phyloP scores from a whole-genome alignment of 2,113 vertebrate species.

The Austrofundulus limnaeus region DNA sequence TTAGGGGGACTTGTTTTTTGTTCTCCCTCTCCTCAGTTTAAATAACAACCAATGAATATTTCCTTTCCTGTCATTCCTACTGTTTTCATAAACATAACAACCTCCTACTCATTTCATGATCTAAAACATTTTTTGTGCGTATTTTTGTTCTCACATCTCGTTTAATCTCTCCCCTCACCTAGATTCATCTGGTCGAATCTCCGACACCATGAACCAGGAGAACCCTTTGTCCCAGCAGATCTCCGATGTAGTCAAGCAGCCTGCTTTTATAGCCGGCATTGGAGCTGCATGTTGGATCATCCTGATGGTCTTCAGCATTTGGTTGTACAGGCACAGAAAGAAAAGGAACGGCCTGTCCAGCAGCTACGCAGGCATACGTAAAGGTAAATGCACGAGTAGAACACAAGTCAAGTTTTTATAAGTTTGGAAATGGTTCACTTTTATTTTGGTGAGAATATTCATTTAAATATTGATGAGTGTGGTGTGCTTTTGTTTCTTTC shows the following conservation, averaged over 20 bases:
- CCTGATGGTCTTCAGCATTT: conserved; percentile 98
- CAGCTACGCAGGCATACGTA: conserved; percentile 95
- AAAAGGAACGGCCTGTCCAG: conserved; percentile 91
- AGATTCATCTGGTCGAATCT: conserved; percentile 92
- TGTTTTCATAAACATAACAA: conserved; percentile 12
- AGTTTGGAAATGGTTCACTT: neutral
- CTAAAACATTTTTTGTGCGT: neutral
- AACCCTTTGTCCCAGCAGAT: conserved; percentile 96
- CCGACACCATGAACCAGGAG: conserved; percentile 78
- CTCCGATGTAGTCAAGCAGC: conserved; percentile 95
- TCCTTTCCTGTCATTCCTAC: too few relatives aligned
- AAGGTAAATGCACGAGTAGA: conserved; percentile 80
- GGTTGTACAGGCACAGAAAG: conserved; percentile 95
- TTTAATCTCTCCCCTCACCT: neutral
- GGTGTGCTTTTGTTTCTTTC: neutral
- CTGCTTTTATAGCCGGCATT: conserved; percentile 96
- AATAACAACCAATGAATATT: neutral
- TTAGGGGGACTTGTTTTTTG: too few relatives aligned
- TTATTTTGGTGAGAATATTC: neutral
- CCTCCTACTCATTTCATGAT: conserved; percentile 1
- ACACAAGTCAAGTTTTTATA: neutral
- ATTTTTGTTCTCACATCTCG: conserved; percentile 2
- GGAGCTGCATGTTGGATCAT: conserved; percentile 98
- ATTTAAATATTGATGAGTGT: neutral
- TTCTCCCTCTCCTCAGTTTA: too few relatives aligned